phyloP scores from a whole-genome alignment of 2,113 vertebrate genomes.

The Ancistrus triradiatus region DNA sequence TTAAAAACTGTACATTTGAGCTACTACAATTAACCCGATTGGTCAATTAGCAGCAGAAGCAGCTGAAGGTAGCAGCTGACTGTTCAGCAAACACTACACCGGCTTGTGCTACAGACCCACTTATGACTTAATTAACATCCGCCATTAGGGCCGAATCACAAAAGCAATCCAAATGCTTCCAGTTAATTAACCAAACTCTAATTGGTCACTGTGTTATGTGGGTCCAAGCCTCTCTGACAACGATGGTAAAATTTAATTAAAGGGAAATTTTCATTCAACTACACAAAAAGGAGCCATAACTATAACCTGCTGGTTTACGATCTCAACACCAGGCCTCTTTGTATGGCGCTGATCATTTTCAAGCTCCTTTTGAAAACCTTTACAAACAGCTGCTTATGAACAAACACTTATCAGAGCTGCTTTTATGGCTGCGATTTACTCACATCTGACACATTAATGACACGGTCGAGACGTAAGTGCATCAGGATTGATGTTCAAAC shows the following conservation, averaged over 20 bases:
- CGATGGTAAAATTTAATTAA: constrained; percentile 35
- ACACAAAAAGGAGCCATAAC: constrained; percentile 31
- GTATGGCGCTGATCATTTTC: constrained; percentile 1
- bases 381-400: constrained; percentile 27
- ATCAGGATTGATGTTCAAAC: background rate
- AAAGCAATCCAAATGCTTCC: constrained; percentile 16
- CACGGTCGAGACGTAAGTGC: constrained; percentile 6
- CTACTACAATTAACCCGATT: too few species aligned
- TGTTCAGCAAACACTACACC: too few species aligned
- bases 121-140: constrained; percentile 5
- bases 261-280: constrained; percentile 22
- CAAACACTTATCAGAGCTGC: too few species aligned
- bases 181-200: constrained; percentile 20
- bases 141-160: constrained; percentile 19
- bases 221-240: constrained; percentile 29
- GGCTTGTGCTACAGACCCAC: background rate
- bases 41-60: too few species aligned
- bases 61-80: too few species aligned
- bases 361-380: constrained; percentile 21
- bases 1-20: too few species aligned
- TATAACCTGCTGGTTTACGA: constrained; percentile 19
- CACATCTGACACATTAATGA: constrained; percentile 35
- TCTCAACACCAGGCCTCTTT: constrained; percentile 10
- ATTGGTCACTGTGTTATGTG: constrained; percentile 3
- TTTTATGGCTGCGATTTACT: constrained; percentile 37